Conservation (phyloP, 2,888 invertebrate genomes). For the Rhagophthalmus giganteus region DNA sequence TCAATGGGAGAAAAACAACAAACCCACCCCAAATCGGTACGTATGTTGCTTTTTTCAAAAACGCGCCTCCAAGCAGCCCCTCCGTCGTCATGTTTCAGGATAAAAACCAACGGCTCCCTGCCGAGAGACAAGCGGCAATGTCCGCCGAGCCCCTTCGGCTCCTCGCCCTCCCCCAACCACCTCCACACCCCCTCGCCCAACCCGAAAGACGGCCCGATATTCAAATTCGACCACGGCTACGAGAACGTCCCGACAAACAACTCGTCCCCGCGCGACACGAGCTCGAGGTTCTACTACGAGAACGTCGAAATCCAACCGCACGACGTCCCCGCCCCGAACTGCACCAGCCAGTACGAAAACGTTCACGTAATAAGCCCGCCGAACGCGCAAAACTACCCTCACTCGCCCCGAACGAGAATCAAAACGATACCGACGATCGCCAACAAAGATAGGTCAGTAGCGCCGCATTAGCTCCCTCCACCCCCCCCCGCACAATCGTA, state of each 20-base stretch:
- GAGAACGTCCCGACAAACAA: constrained; percentile 43
- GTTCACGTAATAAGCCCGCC: constrained; percentile 57
- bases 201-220: constrained; percentile 43
- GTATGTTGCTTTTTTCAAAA: too few relatives aligned
- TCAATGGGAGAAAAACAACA: constrained; percentile 52
- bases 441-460: constrained; percentile 20
- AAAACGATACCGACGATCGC: constrained; percentile 60
- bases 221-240: constrained; percentile 47
- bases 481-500: too few relatives aligned
- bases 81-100: too few relatives aligned
- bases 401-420: constrained; percentile 64
- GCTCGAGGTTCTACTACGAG: constrained; percentile 45
- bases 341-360: constrained; percentile 65
- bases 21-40: constrained; percentile 58
- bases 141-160: constrained; percentile 44
- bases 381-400: constrained; percentile 58
- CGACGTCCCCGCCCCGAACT: constrained; percentile 50
- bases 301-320: constrained; percentile 44
- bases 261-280: constrained; percentile 45
- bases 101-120: constrained; percentile 88
- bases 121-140: constrained; percentile 68
- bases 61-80: too few relatives aligned
- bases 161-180: constrained; percentile 33
- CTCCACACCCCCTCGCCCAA: constrained; percentile 26
- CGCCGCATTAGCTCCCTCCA: too few relatives aligned